A percentile compares a stretch with the other conserved stretches of the same genome.
phyloP scores from a whole-genome alignment of 1,140 invertebrate genomes.

The Dysdera silvatica region DNA sequence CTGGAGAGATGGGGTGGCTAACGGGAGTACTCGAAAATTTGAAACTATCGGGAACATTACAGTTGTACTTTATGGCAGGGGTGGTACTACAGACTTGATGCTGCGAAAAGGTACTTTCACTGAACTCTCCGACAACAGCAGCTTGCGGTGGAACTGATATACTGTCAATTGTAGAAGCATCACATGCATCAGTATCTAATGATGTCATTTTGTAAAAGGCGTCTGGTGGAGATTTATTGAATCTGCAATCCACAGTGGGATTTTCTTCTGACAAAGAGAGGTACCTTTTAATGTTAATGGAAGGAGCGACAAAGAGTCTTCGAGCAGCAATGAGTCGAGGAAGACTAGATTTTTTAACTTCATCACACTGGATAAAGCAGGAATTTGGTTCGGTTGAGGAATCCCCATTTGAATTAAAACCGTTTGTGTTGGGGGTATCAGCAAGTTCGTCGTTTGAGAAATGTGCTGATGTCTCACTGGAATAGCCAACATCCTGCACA shows the following conservation, averaged over 20 bases:
- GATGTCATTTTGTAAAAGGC: slow-evolving; percentile 23
- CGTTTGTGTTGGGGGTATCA: neutral
- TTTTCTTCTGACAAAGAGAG: slow-evolving; percentile 11
- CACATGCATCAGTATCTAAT: slow-evolving; percentile 9
- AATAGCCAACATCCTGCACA: slow-evolving; percentile 42
- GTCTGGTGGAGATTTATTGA: slow-evolving; percentile 3
- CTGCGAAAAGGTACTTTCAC: no score
- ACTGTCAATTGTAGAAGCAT: neutral
- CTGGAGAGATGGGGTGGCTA: no score
- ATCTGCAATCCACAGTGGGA: neutral
- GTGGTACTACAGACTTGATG: no score
- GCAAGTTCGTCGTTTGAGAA: slow-evolving; percentile 40
- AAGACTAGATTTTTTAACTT: neutral
- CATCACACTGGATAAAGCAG: neutral
- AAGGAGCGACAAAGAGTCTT: no score
- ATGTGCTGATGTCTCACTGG: slow-evolving; percentile 41
- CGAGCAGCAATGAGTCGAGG: neutral
- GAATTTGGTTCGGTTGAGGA: no score
- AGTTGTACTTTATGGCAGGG: no score
- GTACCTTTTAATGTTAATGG: slow-evolving; percentile 10
- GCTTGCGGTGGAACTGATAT: neutral
- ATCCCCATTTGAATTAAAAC: no score
- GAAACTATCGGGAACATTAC: no score
- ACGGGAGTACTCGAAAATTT: no score
- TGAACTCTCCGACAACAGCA: no score